Evolutionary conservation across 2,888 invertebrate genomes (phyloP).

Genomic region (Hemaris fuciformis): DNA sequence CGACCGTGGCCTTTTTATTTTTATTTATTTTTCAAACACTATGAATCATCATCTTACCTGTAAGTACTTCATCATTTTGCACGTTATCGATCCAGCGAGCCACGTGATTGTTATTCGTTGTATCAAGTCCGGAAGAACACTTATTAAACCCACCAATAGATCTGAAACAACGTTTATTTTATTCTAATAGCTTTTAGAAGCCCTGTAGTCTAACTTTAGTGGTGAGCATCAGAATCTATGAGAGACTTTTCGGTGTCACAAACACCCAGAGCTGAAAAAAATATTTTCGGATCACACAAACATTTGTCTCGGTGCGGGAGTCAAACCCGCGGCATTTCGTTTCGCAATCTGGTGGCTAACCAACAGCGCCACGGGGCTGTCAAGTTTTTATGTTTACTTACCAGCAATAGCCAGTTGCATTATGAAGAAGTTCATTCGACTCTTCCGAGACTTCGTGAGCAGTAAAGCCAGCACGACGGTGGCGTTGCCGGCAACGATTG

Average conservation of each 20-base stretch:
- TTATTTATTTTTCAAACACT: too few species aligned
- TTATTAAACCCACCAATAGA: constrained; percentile 92
- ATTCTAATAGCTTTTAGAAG: too few species aligned
- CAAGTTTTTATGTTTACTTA: constrained; percentile 71
- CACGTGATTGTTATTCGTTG: constrained; percentile 94
- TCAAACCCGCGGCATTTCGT: too few species aligned
- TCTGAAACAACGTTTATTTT: constrained; percentile 79
- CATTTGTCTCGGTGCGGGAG: too few species aligned
- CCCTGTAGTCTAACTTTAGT: too few species aligned
- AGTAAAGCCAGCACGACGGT: constrained; percentile 91
- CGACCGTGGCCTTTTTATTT: neutral
- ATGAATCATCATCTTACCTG: constrained; percentile 83
- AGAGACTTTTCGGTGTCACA: too few species aligned
- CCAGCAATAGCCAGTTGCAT: constrained; percentile 96
- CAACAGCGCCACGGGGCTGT: too few species aligned
- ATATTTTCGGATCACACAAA: too few species aligned
- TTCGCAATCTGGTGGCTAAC: too few species aligned
- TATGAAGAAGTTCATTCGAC: constrained; percentile 97
- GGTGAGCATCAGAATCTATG: too few species aligned
- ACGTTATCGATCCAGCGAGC: constrained; percentile 93
- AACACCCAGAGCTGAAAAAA: too few species aligned
- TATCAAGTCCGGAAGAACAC: constrained; percentile 93
- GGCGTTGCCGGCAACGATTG: constrained; percentile 93
- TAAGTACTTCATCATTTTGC: constrained; percentile 92
- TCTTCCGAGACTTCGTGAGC: constrained; percentile 91